A percentile compares a stretch with the other conserved stretches of the same genome.
phyloP scores from a whole-genome alignment of 2,113 vertebrate species.

The Eudyptes chrysolophus region DNA sequence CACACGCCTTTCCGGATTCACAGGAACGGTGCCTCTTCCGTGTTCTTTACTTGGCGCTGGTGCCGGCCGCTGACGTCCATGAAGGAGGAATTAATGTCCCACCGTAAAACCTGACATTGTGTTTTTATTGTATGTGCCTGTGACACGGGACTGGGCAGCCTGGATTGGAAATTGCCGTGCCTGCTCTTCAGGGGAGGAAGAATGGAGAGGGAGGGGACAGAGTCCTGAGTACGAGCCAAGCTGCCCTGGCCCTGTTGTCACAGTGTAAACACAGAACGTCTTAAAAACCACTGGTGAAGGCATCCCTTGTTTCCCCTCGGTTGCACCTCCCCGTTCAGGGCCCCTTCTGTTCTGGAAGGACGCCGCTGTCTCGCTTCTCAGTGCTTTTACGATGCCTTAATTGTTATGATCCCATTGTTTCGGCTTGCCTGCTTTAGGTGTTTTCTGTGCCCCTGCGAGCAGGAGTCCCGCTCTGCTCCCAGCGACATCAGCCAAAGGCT shows the following conservation, averaged over 20 bases:
- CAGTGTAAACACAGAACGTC: neutral
- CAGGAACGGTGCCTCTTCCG: neutral
- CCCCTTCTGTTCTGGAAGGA: neutral
- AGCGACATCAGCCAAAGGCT: no score
- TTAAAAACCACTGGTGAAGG: neutral
- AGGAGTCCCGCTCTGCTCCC: neutral
- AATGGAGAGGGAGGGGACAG: neutral
- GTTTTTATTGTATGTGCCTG: neutral
- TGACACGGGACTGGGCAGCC: neutral
- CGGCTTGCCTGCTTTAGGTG: neutral
- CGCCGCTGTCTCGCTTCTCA: neutral
- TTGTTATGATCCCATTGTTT: neutral
- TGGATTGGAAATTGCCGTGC: neutral
- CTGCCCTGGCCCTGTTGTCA: neutral
- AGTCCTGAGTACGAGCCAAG: neutral
- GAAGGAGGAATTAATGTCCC: neutral
- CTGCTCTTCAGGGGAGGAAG: neutral
- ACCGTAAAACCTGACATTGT: conserved; percentile 41
- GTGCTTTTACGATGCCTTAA: neutral
- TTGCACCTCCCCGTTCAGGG: neutral
- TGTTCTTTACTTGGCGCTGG: neutral
- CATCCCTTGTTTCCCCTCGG: neutral
- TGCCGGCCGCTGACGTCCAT: neutral
- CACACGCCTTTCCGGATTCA: neutral
- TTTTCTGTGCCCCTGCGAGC: neutral